Base-by-base conservation (phyloP, 1,140 invertebrate species). In the Lucilia cuprina region DNA sequence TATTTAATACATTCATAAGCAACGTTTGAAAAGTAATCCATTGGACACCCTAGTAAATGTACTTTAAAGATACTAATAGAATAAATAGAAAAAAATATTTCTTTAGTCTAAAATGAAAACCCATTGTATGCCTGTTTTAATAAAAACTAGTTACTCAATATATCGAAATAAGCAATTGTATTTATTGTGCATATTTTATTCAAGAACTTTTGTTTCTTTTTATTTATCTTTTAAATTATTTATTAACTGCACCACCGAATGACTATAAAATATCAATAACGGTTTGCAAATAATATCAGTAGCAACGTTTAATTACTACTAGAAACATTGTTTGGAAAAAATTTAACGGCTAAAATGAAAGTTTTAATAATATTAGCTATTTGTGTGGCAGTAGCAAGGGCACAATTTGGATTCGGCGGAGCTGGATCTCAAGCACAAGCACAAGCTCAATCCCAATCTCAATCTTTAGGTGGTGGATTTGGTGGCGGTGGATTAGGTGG, bases 341-440 rank as follows among this genome's bases (percentile, higher is more conserved):
- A 30, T 2, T 3, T 2, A 30, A 30, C 25, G 25, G 25, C 25
- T 1, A 10, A 70, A 9, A 89, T 89, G 88, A 88, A 87, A 88
- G 83, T 89, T 84, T 88, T 89, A 77, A 85, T 89, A 85, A 87
- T 89, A 55, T 83, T 89, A 25, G 87, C 86, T 82, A 85, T 86
- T 86, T 89, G 86, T 83, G 87, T 88, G 83, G 88, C 86, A 13
- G 47, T 87, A 10, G 85, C 84, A 34, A 87, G 86, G 21, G 88
- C 88, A 34, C 88, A 88, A 34, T 85, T 86, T n/a, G 84, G 85
- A 12, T 86, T 84, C 2, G 88, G 86, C 4, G 86, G 83, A 21
- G 78, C 17, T 12, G 17, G 2, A 21, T 41, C 41, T n/a, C 3
- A 41, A 41, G 5, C 41, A 8, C 41, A 41, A 41, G 41, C 35